Conservation (phyloP, 2,797 vertebrate species). For the Acrossocheilus wenchowensis region DNA sequence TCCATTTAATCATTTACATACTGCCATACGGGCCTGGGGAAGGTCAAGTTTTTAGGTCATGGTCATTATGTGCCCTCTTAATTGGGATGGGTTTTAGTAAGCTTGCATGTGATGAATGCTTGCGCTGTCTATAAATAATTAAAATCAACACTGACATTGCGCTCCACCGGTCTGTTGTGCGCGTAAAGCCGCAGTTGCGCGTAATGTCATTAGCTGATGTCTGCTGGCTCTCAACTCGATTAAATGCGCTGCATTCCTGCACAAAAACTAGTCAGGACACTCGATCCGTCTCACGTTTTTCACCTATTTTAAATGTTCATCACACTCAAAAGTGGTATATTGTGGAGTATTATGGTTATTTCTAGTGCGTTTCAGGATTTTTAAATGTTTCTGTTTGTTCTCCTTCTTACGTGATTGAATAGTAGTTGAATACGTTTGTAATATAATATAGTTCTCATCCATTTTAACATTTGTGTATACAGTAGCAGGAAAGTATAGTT, state of each 20-base stretch:
- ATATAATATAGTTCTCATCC: neutral
- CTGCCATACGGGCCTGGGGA: slow-evolving; percentile 64
- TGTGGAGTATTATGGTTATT: neutral
- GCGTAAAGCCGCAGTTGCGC: slow-evolving; percentile 62
- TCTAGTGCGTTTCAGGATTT: neutral
- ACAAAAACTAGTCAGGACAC: slow-evolving; percentile 22
- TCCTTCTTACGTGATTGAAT: neutral
- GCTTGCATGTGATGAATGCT: neutral
- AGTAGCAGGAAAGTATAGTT: neutral
- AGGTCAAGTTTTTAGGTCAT: slow-evolving; percentile 72
- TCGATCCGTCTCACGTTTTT: neutral
- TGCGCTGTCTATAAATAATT: slow-evolving; percentile 16
- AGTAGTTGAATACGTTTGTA: neutral
- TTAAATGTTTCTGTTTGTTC: neutral
- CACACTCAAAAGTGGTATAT: neutral
- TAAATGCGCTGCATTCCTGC: slow-evolving; percentile 64
- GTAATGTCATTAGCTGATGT: slow-evolving; percentile 53
- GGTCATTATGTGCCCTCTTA: neutral
- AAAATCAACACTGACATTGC: slow-evolving; percentile 55
- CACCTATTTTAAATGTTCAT: neutral
- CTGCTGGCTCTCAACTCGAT: slow-evolving; percentile 67
- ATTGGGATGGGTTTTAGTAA: slow-evolving; percentile 5
- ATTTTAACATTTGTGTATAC: neutral
- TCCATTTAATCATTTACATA: slow-evolving; percentile 43
- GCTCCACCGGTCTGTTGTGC: neutral